phyloP scores from a whole-genome alignment of 2,797 vertebrate genomes.

The Semaprochilodus insignis region DNA sequence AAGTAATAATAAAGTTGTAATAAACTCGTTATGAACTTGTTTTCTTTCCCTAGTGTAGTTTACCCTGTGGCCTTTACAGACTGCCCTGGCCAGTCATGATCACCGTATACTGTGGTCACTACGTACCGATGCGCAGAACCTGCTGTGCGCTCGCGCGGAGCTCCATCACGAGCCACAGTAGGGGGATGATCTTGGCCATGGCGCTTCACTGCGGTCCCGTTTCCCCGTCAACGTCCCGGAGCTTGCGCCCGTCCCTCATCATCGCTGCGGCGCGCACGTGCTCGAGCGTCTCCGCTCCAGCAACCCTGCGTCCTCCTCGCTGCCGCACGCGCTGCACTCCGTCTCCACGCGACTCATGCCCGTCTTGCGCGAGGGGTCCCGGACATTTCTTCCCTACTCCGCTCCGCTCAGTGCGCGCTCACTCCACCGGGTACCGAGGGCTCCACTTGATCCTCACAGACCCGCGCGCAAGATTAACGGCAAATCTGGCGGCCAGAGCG shows the following conservation, averaged over 20 bases:
- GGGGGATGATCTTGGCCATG: conserved; percentile 47
- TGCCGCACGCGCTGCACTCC: neutral
- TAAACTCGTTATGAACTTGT: too few relatives aligned
- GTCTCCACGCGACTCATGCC: neutral
- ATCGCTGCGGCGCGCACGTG: neutral
- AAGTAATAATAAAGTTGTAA: too few relatives aligned
- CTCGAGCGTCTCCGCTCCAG: neutral
- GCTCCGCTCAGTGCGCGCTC: neutral
- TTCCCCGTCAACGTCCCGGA: neutral
- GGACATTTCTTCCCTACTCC: neutral
- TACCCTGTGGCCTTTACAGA: neutral
- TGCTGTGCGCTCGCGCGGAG: conserved; percentile 86
- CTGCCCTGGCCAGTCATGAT: neutral
- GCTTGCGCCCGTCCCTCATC: neutral
- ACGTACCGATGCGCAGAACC: conserved; percentile 96
- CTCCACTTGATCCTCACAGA: neutral
- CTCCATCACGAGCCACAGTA: conserved; percentile 80
- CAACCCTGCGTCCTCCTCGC: neutral
- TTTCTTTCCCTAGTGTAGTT: too few relatives aligned
- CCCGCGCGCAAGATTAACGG: neutral
- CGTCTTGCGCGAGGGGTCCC: neutral
- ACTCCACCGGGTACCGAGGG: neutral
- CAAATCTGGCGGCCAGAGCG: neutral
- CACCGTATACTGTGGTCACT: neutral
- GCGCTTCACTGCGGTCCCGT: neutral